Conservation (phyloP, 2,888 invertebrate species). For the Acleris sparsana region DNA sequence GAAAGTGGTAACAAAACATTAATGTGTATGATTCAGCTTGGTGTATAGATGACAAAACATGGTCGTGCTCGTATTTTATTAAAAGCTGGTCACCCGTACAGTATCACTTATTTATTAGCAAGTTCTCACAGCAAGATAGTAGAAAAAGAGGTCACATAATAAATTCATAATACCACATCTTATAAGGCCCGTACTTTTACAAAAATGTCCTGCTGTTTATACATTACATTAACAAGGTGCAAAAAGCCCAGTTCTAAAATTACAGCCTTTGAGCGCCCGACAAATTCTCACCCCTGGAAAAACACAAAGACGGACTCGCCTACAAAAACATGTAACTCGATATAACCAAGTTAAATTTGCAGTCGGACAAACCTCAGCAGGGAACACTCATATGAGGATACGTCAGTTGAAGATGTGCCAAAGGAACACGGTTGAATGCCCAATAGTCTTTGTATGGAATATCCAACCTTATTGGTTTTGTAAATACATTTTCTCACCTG, state of each 20-base stretch:
- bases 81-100: conserved; percentile 4
- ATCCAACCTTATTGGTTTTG: conserved; percentile 17
- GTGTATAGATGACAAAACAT: neutral
- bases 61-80: neutral
- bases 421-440: conserved; percentile 7
- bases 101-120: conserved; percentile 14
- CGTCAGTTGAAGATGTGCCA: neutral
- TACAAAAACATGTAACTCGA: conserved; percentile 37
- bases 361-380: conserved; percentile 6
- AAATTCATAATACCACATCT: conserved; percentile 34
- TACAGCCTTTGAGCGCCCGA: conserved; percentile 36
- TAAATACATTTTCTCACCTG: conserved; percentile 22
- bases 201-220: conserved; percentile 36
- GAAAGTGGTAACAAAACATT: too few species aligned
- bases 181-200: conserved; percentile 31
- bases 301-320: conserved; percentile 36
- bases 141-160: conserved; percentile 27
- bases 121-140: conserved; percentile 7
- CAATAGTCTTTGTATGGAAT: conserved; percentile 1
- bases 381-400: conserved; percentile 2
- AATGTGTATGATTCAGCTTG: too few species aligned
- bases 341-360: conserved; percentile 33
- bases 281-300: conserved; percentile 37
- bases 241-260: conserved; percentile 37
- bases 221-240: conserved; percentile 38